Percentiles rank a stretch among this genome's conserved stretches.
phyloP scores from a whole-genome alignment of 1,140 invertebrate genomes.

The Caenorhabditis inopinata region DNA sequence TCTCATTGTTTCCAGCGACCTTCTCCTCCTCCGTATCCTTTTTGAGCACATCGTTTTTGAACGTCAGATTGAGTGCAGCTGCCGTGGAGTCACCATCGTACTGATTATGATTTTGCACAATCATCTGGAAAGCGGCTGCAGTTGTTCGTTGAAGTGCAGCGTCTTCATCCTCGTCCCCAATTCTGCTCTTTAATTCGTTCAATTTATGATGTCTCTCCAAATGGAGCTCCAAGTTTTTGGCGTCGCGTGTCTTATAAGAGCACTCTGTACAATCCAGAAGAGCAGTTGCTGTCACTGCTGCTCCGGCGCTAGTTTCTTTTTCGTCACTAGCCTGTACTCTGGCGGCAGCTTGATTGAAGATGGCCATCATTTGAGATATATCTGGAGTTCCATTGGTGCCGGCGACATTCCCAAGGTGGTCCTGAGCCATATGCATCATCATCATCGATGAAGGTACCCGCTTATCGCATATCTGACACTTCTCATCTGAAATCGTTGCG shows the following conservation, averaged over 20 bases:
- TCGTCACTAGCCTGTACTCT: neutral
- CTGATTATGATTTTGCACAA: neutral
- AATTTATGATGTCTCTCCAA: slow-evolving; percentile 42
- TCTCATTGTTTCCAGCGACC: slow-evolving; percentile 32
- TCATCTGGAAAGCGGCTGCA: slow-evolving; percentile 48
- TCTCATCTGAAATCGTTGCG: neutral
- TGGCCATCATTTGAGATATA: neutral
- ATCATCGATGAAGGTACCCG: slow-evolving; percentile 9
- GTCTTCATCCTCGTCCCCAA: slow-evolving; percentile 42
- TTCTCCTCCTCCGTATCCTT: slow-evolving; percentile 33
- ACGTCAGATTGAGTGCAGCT: neutral
- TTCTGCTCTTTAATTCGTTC: slow-evolving; percentile 18
- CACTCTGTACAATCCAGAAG: slow-evolving; percentile 33
- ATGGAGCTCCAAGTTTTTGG: slow-evolving; percentile 46
- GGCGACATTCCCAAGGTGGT: neutral
- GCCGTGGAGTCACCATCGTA: slow-evolving; percentile 7
- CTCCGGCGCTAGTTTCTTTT: no score
- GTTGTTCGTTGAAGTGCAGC: slow-evolving; percentile 42
- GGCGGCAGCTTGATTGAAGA: neutral
- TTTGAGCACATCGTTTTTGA: slow-evolving; percentile 3
- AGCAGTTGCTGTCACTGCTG: neutral
- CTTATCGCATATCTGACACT: slow-evolving; percentile 40
- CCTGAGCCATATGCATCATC: slow-evolving; percentile 17
- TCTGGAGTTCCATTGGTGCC: neutral
- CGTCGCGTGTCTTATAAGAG: slow-evolving; percentile 20